phyloP scores from a whole-genome alignment of 2,797 vertebrate genomes.

The Sylvia borin region DNA sequence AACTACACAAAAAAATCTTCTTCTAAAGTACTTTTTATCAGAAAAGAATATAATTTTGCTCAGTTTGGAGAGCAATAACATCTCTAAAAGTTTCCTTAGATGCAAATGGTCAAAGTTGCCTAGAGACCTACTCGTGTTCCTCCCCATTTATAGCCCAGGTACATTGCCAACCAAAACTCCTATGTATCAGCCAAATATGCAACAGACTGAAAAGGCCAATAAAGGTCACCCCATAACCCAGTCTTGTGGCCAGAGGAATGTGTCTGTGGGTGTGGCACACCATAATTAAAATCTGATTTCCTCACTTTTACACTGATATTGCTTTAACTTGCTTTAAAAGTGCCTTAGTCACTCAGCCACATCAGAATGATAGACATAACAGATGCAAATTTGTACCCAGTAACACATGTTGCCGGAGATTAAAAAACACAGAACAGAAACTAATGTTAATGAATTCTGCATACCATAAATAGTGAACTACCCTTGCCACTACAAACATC shows the following conservation, averaged over 20 bases:
- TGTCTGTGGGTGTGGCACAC: neutral
- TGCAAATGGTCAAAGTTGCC: neutral
- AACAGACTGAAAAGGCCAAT: conserved; percentile 21
- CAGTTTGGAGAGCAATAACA: neutral
- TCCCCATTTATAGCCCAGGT: conserved; percentile 19
- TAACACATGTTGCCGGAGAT: conserved; percentile 50
- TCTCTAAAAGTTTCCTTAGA: neutral
- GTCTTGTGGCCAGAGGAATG: neutral
- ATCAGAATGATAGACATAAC: conserved; percentile 18
- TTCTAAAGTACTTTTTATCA: neutral
- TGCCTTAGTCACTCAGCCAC: neutral
- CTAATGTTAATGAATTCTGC: conserved; percentile 65
- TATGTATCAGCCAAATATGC: conserved; percentile 8
- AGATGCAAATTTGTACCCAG: conserved; percentile 47
- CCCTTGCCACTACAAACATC: conserved; percentile 45
- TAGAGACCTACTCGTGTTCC: neutral
- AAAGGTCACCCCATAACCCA: neutral
- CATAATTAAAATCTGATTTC: conserved; percentile 5
- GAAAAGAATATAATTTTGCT: neutral
- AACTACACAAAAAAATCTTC: neutral
- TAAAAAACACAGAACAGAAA: conserved; percentile 61
- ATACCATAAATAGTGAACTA: conserved; percentile 56
- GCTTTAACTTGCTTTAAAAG: conserved; percentile 1
- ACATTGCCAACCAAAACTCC: conserved; percentile 23
- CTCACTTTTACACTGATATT: neutral